These are phyloP conservation scores for Tinamus guttatus DNA, from an alignment of 2,113 vertebrate genomes.

Conservation along the genomic window DNA sequence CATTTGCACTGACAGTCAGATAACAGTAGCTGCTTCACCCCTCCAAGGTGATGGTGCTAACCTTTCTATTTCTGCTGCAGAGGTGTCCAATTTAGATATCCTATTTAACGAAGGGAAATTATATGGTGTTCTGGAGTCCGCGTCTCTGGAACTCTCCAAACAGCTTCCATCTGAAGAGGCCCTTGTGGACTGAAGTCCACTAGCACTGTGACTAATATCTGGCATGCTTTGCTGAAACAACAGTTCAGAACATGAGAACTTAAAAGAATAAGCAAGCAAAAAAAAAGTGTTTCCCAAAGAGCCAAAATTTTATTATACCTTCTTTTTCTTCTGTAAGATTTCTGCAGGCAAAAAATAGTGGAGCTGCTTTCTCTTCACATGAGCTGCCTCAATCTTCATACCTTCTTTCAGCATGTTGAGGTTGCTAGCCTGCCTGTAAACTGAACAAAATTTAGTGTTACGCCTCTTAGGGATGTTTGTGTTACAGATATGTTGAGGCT, in stretches of 20 bases:
- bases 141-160: slow-evolving; percentile 87
- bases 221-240: slow-evolving; percentile 84
- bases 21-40: neutral
- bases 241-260: neutral
- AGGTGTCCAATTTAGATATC: slow-evolving; percentile 71
- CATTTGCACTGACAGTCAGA: neutral
- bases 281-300: neutral
- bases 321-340: slow-evolving; percentile 92
- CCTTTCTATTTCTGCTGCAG: slow-evolving; percentile 79
- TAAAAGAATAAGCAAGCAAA: neutral
- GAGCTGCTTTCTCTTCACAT: slow-evolving; percentile 95
- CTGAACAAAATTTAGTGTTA: slow-evolving; percentile 63
- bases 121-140: slow-evolving; percentile 83
- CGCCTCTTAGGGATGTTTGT: neutral
- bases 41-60: slow-evolving; percentile 42
- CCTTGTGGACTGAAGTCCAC: slow-evolving; percentile 83
- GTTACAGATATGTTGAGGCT: neutral
- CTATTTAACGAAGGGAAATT: slow-evolving; percentile 80
- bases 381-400: slow-evolving; percentile 96
- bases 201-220: slow-evolving; percentile 83
- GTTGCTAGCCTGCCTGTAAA: slow-evolving; percentile 95
- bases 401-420: slow-evolving; percentile 95
- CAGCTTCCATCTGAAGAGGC: slow-evolving; percentile 85
- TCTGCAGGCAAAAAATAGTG: slow-evolving; percentile 93
- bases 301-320: slow-evolving; percentile 75